A percentile compares a stretch with the other conserved stretches of the same genome.
Evolutionary conservation across 2,797 vertebrate species (phyloP).

Genomic region (Chrysolophus pictus): DNA sequence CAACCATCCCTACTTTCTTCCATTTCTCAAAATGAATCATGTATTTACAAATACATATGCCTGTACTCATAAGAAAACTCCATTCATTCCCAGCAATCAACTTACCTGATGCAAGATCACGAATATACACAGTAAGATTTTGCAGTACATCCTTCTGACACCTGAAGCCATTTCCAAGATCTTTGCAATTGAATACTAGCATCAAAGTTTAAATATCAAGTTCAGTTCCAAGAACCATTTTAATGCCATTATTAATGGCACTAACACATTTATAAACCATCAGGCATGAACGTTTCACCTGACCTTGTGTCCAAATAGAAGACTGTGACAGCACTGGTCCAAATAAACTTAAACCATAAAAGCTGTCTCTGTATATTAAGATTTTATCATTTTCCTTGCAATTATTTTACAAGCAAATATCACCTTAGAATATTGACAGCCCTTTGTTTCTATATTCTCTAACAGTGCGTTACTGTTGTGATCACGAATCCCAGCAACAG

Average conservation of each 20-base stretch:
- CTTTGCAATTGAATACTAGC: neutral
- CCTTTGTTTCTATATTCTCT: neutral
- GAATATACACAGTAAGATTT: neutral
- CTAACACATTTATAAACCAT: neutral
- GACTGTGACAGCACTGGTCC: neutral
- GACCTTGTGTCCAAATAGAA: neutral
- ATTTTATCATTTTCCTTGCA: neutral
- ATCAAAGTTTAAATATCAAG: neutral
- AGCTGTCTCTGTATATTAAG: neutral
- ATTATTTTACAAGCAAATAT: neutral
- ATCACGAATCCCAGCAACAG: neutral
- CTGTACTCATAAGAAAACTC: neutral
- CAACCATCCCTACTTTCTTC: neutral
- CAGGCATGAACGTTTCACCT: neutral
- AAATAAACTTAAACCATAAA: neutral
- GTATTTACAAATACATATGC: neutral
- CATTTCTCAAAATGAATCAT: neutral
- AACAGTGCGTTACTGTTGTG: neutral
- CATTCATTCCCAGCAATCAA: neutral
- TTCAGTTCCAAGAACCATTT: neutral
- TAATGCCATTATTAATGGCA: neutral
- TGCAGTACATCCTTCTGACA: neutral
- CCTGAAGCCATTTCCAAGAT: neutral
- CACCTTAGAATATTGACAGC: neutral
- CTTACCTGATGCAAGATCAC: neutral